Conservation (phyloP, 2,888 invertebrate species). For the Rhagonycha lutea region DNA sequence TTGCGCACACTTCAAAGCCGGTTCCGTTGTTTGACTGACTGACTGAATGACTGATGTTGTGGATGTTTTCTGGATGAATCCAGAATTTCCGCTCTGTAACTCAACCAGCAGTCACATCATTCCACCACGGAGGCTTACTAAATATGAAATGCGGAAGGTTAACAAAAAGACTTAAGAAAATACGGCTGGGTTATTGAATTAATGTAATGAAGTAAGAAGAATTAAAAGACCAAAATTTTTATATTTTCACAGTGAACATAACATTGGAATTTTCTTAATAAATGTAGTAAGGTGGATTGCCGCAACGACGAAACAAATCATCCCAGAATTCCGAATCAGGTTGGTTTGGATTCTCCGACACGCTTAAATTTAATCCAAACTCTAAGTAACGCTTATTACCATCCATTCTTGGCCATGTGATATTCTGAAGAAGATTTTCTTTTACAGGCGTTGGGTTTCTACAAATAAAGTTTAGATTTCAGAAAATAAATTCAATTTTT, state of each 20-base stretch:
- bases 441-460: neutral
- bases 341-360: neutral
- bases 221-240: neutral
- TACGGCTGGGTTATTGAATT: no score
- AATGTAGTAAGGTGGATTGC: neutral
- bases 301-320: neutral
- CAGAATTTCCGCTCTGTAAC: no score
- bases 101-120: no score
- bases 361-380: neutral
- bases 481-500: neutral
- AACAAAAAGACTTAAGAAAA: no score
- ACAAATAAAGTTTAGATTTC: neutral
- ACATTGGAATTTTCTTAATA: neutral
- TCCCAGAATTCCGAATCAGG: neutral
- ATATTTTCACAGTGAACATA: neutral
- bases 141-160: no score
- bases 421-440: neutral
- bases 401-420: neutral
- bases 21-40: neutral
- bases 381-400: neutral
- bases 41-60: no score
- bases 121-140: no score
- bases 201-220: no score
- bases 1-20: neutral
- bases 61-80: no score